Evolutionary conservation across 2,113 vertebrate genomes (phyloP), one percentile per base, ranked within the genome.

Genomic region (Heterotilapia buettikoferi): DNA sequence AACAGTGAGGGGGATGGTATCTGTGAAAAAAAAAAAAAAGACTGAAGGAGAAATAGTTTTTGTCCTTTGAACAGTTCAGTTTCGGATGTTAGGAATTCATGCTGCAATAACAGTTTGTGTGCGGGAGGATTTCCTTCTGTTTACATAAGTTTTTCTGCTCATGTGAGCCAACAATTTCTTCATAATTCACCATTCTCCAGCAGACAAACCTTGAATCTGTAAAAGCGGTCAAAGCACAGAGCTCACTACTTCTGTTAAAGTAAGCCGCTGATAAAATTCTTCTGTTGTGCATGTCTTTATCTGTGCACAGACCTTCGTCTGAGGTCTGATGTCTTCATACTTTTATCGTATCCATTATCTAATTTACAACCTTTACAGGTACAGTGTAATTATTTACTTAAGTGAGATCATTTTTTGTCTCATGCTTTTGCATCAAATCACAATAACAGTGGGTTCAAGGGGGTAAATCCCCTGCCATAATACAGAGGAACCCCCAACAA

Each of bases 121-220:
- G 4, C 5, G 0, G 0, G 11, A 31, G 26, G 45, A 78, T 78
- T 50, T 78, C 26, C 73, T 33, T 7, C 54, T 80, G 52, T 52
- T 84, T 63, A 43, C 52, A 13, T 45, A 24, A 50, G 57, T 53
- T 13, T 59, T 66, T 86, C 9, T 87, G 40, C 16, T 61, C 52
- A 59, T 83, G 19, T 14, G 7, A 84, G 83, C 87, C 36, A 87
- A 82, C 82, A 84, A 19, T 2, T 4, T 29, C 26, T 21, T n/a
- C 40, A 59, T 18, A 6, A 52, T 56, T 40, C 16, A 14, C 33
- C 12, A 10, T 56, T 3, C 21, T 80, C 5, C 5, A 68, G 12
- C 6, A 50, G 10, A 80, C 18, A 88, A 86, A 91, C 82, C 76
- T 63, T 91, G 66, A 90, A 45, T 6, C 89, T 78, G 83, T 90